Percentiles rank a stretch among this genome's conserved stretches.
These are phyloP conservation scores for Coleophora flavipennella DNA, from an alignment of 2,888 invertebrate species.

Conservation along the genomic window DNA sequence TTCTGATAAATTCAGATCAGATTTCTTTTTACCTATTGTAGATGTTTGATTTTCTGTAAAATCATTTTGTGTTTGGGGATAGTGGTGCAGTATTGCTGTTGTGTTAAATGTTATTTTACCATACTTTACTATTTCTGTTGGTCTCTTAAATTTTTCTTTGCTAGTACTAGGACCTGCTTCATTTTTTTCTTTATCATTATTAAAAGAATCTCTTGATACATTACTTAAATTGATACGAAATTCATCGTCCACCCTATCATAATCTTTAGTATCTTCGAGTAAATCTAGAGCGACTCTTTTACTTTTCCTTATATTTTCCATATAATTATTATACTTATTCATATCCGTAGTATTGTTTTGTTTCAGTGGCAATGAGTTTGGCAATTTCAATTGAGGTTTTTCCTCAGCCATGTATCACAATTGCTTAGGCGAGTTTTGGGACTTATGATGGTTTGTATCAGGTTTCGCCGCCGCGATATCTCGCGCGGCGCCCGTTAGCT, in stretches of 20 bases:
- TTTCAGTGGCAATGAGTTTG: slow-evolving; percentile 60
- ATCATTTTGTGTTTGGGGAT: slow-evolving; percentile 49
- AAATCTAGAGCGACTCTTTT: slow-evolving; percentile 53
- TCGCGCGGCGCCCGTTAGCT: slow-evolving; percentile 74
- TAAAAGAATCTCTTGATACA: slow-evolving; percentile 17
- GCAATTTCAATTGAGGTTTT: slow-evolving; percentile 49
- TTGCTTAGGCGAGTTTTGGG: slow-evolving; percentile 42
- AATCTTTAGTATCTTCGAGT: slow-evolving; percentile 51
- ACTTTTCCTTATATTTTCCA: slow-evolving; percentile 55
- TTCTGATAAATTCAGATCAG: slow-evolving; percentile 37
- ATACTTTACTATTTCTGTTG: slow-evolving; percentile 53
- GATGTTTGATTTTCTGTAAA: slow-evolving; percentile 6
- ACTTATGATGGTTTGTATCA: slow-evolving; percentile 34
- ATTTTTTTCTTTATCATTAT: slow-evolving; percentile 34
- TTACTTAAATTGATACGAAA: slow-evolving; percentile 18
- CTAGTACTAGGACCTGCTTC: slow-evolving; percentile 47
- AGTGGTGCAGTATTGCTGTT: slow-evolving; percentile 61
- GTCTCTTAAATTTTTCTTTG: slow-evolving; percentile 35
- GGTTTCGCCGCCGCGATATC: slow-evolving; percentile 51
- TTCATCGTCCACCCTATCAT: slow-evolving; percentile 32
- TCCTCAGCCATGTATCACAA: slow-evolving; percentile 67
- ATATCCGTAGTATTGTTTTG: slow-evolving; percentile 61
- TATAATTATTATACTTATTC: slow-evolving; percentile 58
- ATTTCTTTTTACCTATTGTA: slow-evolving; percentile 34
- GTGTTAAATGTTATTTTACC: slow-evolving; percentile 64